phyloP scores from a whole-genome alignment of 2,797 vertebrate genomes.

The Rhinoraja longicauda region DNA sequence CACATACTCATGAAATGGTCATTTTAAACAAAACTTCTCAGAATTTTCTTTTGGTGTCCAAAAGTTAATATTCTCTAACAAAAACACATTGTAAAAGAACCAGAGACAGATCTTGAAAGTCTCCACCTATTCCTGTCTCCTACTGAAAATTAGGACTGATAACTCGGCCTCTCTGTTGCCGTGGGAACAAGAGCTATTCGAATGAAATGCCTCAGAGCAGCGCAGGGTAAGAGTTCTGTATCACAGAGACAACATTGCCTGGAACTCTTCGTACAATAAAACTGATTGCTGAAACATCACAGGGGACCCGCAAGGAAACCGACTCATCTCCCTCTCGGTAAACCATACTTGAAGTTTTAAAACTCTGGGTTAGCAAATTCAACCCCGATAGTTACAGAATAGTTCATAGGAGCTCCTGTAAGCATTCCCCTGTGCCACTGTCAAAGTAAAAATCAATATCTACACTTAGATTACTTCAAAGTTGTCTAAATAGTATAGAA shows the following conservation, averaged over 20 bases:
- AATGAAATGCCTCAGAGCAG: conserved; percentile 16
- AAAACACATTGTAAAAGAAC: not conserved
- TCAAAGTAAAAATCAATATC: not conserved
- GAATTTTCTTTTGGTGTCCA: not conserved
- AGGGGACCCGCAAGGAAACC: not conserved
- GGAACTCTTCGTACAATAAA: not conserved
- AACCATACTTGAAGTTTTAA: not conserved
- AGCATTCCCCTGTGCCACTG: not conserved
- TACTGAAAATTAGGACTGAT: conserved; percentile 26
- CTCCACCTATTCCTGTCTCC: conserved; percentile 36
- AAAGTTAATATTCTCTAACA: not conserved
- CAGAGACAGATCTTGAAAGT: conserved; percentile 24
- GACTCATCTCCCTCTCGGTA: not conserved
- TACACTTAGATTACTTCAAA: not conserved
- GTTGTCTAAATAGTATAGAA: too few species aligned
- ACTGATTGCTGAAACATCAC: not conserved
- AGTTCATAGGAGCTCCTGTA: conserved; percentile 13
- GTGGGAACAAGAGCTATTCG: not conserved
- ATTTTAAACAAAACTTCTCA: not conserved
- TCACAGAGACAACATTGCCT: not conserved
- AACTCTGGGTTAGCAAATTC: not conserved
- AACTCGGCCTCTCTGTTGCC: conserved; percentile 10
- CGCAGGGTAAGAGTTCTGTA: conserved; percentile 7
- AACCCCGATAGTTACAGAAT: conserved; percentile 29
- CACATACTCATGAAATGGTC: not conserved